Base-by-base conservation (phyloP, 1,140 invertebrate species). In the Leptoteleia sp. region DNA sequence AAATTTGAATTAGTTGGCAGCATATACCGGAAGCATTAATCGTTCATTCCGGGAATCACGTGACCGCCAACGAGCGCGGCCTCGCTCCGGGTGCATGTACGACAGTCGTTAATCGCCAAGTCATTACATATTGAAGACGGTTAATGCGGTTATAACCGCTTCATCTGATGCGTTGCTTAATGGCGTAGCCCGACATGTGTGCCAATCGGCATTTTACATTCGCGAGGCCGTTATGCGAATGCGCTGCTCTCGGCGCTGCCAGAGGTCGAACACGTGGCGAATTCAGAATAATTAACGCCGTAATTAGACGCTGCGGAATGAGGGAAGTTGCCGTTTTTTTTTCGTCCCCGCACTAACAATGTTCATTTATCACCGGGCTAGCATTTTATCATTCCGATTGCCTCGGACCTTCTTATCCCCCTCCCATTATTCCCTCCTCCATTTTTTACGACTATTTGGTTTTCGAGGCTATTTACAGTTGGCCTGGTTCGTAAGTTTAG, bases 231-330 rank as follows among this genome's bases (percentile, higher is more conserved):
- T 79, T 79, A 79, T 79, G 57, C 68, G 76, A 79, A 73, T 71
- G 61, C 47, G 71, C 70, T 52, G 77, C 71, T 80, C 59, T 67
- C 61, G 61, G 71, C 59, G 29, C 55, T 68, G 72, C 78, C 62
- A 80, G 78, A 80, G 78, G 78, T 76, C 67, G 67, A 55, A 76
- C 78, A 80, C 78, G 78, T 80, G 78, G 78, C 78, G 67, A 75
- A 76, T 80, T 64, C 78, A 62, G 72, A 75, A 76, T 80, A 80
- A 80, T 80, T 80, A 80, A 80, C 78, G 67, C 65, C 35, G 68
- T 72, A 80, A 80, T 80, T 80, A 80, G 78, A 76, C 72, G 72
- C 50, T 64, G 61, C 61, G 78, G 67, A 76, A 76, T 72, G 61
- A 76, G 72, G 54, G 59, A 76, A 76, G 67, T 71, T 54, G 33